Percentiles rank a stretch among this genome's conserved stretches.
Conservation (phyloP, 2,888 invertebrate genomes). For the Microplitis manilae region DNA sequence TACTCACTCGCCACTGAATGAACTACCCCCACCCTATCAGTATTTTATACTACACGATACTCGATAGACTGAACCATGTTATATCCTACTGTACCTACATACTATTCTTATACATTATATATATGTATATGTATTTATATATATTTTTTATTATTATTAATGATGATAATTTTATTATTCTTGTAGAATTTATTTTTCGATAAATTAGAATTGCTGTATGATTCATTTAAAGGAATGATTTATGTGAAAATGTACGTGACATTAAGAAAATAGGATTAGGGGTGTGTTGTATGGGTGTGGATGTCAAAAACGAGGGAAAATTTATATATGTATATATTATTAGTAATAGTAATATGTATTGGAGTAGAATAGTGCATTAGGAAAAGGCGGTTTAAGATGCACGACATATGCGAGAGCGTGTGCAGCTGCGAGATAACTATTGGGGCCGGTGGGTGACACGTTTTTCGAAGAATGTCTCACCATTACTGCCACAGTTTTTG, state of each 20-base stretch:
- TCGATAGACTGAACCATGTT: constrained; percentile 49
- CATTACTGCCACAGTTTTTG: constrained; percentile 21
- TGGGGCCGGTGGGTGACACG: constrained; percentile 68
- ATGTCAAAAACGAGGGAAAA: constrained; percentile 13
- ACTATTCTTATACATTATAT: not conserved
- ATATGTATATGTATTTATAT: not conserved
- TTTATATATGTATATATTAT: not conserved
- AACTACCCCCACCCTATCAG: constrained; percentile 60
- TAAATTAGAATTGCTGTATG: not conserved
- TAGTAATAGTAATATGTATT: not conserved
- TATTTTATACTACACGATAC: constrained; percentile 12
- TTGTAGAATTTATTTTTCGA: not conserved
- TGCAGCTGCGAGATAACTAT: constrained; percentile 54
- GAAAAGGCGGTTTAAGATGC: constrained; percentile 16
- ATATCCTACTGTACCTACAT: constrained; percentile 54
- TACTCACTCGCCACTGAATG: constrained; percentile 65
- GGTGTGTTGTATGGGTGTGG: not conserved
- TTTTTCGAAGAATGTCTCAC: constrained; percentile 57
- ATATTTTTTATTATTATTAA: not conserved
- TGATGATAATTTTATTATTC: constrained; percentile 15
- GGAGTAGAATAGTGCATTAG: constrained; percentile 8
- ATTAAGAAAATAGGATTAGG: constrained; percentile 11
- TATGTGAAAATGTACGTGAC: constrained; percentile 1
- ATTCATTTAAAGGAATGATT: constrained; percentile 3
- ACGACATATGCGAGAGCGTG: constrained; percentile 32